Base-by-base conservation (phyloP, 1,140 invertebrate genomes). In the Aphidius ervi region DNA sequence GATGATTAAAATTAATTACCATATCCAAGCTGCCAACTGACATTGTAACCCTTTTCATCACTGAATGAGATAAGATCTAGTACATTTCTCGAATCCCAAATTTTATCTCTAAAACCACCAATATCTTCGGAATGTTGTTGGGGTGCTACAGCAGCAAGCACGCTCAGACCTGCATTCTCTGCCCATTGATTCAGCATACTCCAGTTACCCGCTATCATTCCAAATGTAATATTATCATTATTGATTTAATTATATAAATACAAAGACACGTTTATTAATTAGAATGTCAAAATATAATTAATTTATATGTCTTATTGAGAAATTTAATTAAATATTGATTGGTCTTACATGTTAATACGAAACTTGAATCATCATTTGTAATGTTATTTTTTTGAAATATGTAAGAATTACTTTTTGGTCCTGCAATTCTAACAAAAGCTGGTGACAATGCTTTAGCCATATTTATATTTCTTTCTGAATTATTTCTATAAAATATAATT, bases 1-100 rank as follows among this genome's bases (percentile, higher is more conserved):
- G 16, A 55, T 45, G 3, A 41, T 46, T 46, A 61, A 55, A 57
- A 62, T 58, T 58, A 55, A 63, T 71, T 72, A 88, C 87, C 86
- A 68, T 86, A 85, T 43, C 85, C 85, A n/a, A 88, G 67, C 67
- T 88, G 84, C 86, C 85, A 88, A 47, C 78, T 83, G 7, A 82
- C 75, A 39, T 78, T 82, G 54, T 84, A 74, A 20, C 80, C 78
- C 46, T 81, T 78, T 52, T 81, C 78, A 67, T 87, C 82, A n/a
- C 81, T 83, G 9, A 83, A 78, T 1, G 82, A 79, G 10, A 88
- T 71, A 6, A 87, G 75, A 45, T 83, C 75, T 20, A 83, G 60
- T 4, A 81, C 73, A 9, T 80, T 75, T 54, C 80, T 80, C 0
- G 83, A 74, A 68, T 85, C 81, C 82, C 85, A 87, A 63, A 74